Percentiles rank a stretch among this genome's conserved stretches.
phyloP scores from a whole-genome alignment of 2,888 invertebrate species.

The Agrotis exclamationis region DNA sequence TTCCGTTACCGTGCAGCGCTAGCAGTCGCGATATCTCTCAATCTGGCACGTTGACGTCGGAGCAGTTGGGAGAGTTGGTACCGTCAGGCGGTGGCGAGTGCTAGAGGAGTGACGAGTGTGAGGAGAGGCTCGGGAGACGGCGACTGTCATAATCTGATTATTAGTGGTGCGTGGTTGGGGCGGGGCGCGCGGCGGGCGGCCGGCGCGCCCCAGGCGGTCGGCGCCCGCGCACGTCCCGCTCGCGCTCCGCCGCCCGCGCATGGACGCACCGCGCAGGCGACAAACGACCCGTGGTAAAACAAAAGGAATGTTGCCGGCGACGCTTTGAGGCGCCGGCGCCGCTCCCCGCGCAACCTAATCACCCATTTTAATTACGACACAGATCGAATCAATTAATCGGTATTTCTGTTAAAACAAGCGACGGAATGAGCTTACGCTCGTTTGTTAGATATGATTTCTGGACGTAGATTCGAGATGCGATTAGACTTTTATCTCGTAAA shows the following conservation, averaged over 20 bases:
- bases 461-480: slow-evolving; percentile 78
- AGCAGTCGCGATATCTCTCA: slow-evolving; percentile 66
- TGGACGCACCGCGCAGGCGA: slow-evolving; percentile 85
- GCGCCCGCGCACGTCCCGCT: slow-evolving; percentile 87
- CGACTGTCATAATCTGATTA: slow-evolving; percentile 91
- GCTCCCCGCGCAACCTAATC: slow-evolving; percentile 89
- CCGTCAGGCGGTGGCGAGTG: slow-evolving; percentile 73
- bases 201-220: slow-evolving; percentile 87
- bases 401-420: slow-evolving; percentile 90
- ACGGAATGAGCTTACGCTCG: slow-evolving; percentile 82
- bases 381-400: slow-evolving; percentile 91
- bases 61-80: slow-evolving; percentile 44
- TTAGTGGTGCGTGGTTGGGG: slow-evolving; percentile 85
- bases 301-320: slow-evolving; percentile 91
- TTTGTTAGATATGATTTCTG: slow-evolving; percentile 80
- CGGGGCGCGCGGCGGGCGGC: slow-evolving; percentile 89
- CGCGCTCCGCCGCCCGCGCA: slow-evolving; percentile 45
- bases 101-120: slow-evolving; percentile 83
- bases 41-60: slow-evolving; percentile 61
- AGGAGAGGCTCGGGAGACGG: slow-evolving; percentile 77
- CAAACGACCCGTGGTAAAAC: slow-evolving; percentile 91
- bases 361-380: slow-evolving; percentile 91
- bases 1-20: slow-evolving; percentile 51
- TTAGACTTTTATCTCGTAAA: slow-evolving; percentile 80
- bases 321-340: slow-evolving; percentile 91